phyloP scores from a whole-genome alignment of 2,888 invertebrate genomes.

The Cephus sareptanus region DNA sequence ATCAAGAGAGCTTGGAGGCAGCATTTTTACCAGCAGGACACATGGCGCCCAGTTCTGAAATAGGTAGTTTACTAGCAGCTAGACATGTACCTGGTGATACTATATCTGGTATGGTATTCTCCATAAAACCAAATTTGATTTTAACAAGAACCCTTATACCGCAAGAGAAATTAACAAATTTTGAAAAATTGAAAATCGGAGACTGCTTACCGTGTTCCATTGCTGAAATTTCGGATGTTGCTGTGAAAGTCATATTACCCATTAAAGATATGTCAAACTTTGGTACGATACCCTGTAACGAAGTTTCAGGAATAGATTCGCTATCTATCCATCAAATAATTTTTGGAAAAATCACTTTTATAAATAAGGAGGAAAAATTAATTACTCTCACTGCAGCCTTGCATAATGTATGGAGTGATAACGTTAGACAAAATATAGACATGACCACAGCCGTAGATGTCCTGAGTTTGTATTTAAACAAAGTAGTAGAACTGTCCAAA shows the following conservation, averaged over 20 bases:
- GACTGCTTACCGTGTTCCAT: constrained; percentile 51
- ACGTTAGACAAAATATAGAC: constrained; percentile 33
- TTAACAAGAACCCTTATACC: constrained; percentile 50
- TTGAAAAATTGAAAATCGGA: constrained; percentile 41
- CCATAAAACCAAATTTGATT: constrained; percentile 45
- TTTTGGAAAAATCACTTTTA: constrained; percentile 42
- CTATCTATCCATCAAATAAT: constrained; percentile 46
- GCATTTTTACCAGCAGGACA: constrained; percentile 58
- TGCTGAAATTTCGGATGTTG: constrained; percentile 34
- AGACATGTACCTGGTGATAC: constrained; percentile 47
- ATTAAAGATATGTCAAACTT: constrained; percentile 37
- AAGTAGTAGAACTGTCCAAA: constrained; percentile 45
- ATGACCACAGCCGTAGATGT: constrained; percentile 44
- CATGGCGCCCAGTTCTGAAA: constrained; percentile 51
- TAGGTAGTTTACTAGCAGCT: constrained; percentile 46
- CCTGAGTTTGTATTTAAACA: constrained; percentile 49
- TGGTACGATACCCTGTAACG: constrained; percentile 34
- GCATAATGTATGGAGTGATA: constrained; percentile 39
- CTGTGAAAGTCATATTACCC: constrained; percentile 49
- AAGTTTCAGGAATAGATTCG: constrained; percentile 30
- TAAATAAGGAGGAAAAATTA: constrained; percentile 36
- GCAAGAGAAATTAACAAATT: constrained; percentile 27
- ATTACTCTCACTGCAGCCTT: constrained; percentile 45
- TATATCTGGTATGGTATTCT: constrained; percentile 50
- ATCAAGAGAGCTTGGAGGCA: constrained; percentile 20